Conservation (phyloP, 2,888 invertebrate genomes). For the Callinectes sapidus region DNA sequence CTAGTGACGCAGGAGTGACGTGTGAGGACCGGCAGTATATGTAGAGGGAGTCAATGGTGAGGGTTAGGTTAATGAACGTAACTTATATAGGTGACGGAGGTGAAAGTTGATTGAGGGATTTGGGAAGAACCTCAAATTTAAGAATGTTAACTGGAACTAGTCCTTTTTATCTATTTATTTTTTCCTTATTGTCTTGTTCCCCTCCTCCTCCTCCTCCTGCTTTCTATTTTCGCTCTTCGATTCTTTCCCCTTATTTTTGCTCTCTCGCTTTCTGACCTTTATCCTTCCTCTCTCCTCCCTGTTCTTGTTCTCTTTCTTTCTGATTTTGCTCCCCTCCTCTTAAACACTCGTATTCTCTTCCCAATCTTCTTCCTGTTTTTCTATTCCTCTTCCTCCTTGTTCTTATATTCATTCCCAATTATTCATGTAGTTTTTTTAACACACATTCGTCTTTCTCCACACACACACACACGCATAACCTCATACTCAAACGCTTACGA, state of each 20-base stretch:
- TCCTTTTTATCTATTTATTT: neutral
- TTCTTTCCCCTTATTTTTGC: too few relatives aligned
- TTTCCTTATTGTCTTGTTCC: too few relatives aligned
- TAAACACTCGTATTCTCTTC: neutral
- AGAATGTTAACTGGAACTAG: neutral
- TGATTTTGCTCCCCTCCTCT: neutral
- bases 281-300: too few relatives aligned
- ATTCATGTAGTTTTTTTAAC: neutral
- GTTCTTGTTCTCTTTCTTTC: neutral
- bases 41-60: neutral
- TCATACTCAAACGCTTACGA: neutral
- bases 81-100: neutral
- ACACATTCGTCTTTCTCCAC: neutral
- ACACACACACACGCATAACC: neutral
- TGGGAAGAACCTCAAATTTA: neutral
- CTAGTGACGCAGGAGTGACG: neutral
- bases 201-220: too few relatives aligned
- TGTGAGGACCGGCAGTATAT: neutral
- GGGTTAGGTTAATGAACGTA: neutral
- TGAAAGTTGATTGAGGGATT: neutral
- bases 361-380: too few relatives aligned
- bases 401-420: neutral
- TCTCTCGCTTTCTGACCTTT: too few relatives aligned
- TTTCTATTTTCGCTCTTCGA: too few relatives aligned
- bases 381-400: too few relatives aligned